A percentile compares a stretch with the other conserved stretches of the same genome.
phyloP scores from a whole-genome alignment of 2,113 vertebrate genomes.

The Alethe diademata region DNA sequence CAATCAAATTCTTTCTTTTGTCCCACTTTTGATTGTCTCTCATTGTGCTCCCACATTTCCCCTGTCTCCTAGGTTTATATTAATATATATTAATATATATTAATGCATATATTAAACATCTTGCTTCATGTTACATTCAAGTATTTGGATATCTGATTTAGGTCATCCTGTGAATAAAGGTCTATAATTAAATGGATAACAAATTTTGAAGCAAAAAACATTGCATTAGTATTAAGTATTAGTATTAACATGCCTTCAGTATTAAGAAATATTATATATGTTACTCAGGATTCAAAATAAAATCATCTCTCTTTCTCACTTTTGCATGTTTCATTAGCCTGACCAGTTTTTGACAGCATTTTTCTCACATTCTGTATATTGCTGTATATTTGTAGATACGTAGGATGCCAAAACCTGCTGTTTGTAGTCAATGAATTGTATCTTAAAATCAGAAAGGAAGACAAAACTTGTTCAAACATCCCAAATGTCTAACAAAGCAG shows the following conservation, averaged over 20 bases:
- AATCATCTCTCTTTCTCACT: not conserved
- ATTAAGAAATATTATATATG: not conserved
- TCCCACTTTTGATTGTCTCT: not conserved
- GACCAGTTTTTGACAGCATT: not conserved
- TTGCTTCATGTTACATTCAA: not conserved
- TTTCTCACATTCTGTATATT: not conserved
- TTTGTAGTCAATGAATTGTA: not conserved
- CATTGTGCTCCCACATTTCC: not conserved
- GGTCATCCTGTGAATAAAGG: not conserved
- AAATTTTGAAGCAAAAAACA: not conserved
- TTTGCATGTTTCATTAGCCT: not conserved
- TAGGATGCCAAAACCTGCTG: not conserved
- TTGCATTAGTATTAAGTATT: not conserved
- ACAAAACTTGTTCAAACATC: not conserved
- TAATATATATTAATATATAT: not conserved
- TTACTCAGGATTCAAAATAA: not conserved
- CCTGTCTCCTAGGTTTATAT: not conserved
- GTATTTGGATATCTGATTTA: not conserved
- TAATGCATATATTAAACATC: not conserved
- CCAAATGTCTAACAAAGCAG: not conserved
- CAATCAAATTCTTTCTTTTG: not conserved
- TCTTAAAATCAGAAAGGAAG: not conserved
- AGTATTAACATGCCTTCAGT: not conserved
- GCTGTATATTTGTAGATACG: not conserved
- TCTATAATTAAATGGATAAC: not conserved